phyloP scores from a whole-genome alignment of 1,140 invertebrate species.

The Drosophila truncata region DNA sequence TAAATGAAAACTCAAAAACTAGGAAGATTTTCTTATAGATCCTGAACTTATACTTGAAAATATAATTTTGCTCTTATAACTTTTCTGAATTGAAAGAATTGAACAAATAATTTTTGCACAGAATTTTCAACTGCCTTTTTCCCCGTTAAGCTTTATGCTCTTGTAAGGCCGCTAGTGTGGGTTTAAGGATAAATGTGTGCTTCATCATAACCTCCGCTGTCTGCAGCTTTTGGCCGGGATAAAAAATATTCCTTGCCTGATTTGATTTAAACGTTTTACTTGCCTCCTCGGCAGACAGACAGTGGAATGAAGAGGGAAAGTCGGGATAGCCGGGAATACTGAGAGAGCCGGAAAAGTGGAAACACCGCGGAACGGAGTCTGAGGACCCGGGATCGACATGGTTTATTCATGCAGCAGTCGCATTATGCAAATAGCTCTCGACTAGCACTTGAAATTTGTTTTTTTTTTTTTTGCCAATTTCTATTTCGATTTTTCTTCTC shows the following conservation, averaged over 20 bases:
- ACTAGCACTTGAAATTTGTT: constrained; percentile 76
- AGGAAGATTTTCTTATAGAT: not conserved
- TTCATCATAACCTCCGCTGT: constrained; percentile 56
- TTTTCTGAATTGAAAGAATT: not conserved
- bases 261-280: constrained; percentile 80
- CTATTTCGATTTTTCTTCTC: constrained; percentile 71
- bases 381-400: constrained; percentile 61
- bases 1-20: not conserved
- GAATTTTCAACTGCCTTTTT: not conserved
- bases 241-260: constrained; percentile 62
- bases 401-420: constrained; percentile 82
- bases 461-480: constrained; percentile 52
- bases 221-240: constrained; percentile 37
- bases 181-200: constrained; percentile 35
- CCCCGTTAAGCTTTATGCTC: constrained; percentile 7
- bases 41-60: not conserved
- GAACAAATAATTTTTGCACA: not conserved
- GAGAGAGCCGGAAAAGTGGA: constrained; percentile 5
- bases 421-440: constrained; percentile 77
- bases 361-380: constrained; percentile 25
- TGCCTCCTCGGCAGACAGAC: constrained; percentile 35
- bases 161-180: constrained; percentile 1
- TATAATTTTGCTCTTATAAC: not conserved
- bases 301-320: constrained; percentile 26
- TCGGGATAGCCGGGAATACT: not conserved